Conservation (phyloP, 2,113 vertebrate species). For the Rhinoptilus africanus region DNA sequence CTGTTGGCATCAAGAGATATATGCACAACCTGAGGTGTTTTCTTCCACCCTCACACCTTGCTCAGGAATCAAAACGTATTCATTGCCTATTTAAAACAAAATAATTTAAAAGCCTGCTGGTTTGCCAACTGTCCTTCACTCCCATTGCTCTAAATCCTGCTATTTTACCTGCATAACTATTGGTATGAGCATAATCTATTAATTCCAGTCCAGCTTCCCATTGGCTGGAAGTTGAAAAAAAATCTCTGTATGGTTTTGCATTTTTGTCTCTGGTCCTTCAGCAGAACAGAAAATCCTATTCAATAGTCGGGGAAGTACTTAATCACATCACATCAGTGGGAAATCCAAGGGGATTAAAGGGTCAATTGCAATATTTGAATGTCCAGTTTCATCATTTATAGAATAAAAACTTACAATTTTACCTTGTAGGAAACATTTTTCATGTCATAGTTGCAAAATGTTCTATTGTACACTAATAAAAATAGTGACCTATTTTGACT, state of each 20-base stretch:
- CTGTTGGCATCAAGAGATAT: background rate
- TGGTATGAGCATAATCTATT: background rate
- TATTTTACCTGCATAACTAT: background rate
- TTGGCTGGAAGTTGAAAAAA: background rate
- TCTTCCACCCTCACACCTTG: background rate
- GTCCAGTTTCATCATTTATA: background rate
- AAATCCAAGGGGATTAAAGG: background rate
- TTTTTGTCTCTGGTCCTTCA: background rate
- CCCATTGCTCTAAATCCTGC: background rate
- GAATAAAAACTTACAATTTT: background rate
- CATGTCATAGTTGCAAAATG: background rate
- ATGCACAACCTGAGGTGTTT: background rate
- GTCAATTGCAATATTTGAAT: background rate
- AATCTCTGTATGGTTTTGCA: rapidly evolving
- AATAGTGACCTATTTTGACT: background rate
- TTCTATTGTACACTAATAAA: background rate
- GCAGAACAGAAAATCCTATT: background rate
- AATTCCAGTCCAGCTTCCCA: slow-evolving; percentile 4
- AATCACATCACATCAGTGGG: background rate
- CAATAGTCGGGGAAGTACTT: background rate
- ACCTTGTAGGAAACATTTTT: background rate
- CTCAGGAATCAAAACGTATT: background rate
- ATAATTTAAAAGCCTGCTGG: background rate
- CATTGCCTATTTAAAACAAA: background rate
- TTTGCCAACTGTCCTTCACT: background rate